Percentiles rank a stretch among this genome's conserved stretches.
Conservation (phyloP, 2,113 vertebrate species). For the Carassius gibelio region DNA sequence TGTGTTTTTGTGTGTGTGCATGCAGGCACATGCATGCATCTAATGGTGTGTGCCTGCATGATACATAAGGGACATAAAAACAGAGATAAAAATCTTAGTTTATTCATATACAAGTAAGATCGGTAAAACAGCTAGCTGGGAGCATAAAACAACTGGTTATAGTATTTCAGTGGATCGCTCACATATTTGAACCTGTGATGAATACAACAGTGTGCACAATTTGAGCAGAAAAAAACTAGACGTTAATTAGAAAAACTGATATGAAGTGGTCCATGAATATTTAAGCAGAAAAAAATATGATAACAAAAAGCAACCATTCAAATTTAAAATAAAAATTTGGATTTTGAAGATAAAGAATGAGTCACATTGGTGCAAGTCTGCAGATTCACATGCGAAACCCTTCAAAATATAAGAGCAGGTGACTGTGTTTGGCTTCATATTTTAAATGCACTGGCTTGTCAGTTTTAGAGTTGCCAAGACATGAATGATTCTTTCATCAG, state of each 20-base stretch:
- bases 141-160: constrained; percentile 24
- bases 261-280: background rate
- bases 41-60: constrained; percentile 34
- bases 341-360: background rate
- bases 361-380: background rate
- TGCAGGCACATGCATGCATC: constrained; percentile 29
- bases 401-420: constrained; percentile 19
- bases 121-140: constrained; percentile 1
- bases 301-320: background rate
- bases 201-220: background rate
- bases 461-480: constrained; percentile 41
- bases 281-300: background rate
- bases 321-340: background rate
- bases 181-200: constrained; percentile 12
- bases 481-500: constrained; percentile 45
- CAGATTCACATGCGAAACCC: background rate
- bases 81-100: background rate
- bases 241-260: background rate
- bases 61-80: background rate
- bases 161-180: constrained; percentile 12
- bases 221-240: background rate
- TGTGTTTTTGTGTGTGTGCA: constrained; percentile 9
- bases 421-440: constrained; percentile 19
- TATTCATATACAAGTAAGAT: constrained; percentile 20
- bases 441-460: constrained; percentile 37